Evolutionary conservation across 1,140 invertebrate genomes (phyloP), one percentile per base, ranked within the genome.

Genomic region (Parasteatoda tepidariorum): DNA sequence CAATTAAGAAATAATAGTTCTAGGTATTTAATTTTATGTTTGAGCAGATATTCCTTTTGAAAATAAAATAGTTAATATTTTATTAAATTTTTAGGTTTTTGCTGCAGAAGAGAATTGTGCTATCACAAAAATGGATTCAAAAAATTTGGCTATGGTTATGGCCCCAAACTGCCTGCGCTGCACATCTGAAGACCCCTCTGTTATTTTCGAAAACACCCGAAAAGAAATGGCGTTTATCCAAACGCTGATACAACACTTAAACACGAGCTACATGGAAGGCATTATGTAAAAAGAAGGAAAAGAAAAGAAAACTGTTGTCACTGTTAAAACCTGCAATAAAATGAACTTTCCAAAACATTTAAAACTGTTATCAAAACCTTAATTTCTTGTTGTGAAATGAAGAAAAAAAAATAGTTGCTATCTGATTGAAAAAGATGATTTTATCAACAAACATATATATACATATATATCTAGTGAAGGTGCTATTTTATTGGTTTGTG

Each of bases 211-310:
- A 88, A 98, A 99, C 90, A 97, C 97, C 41, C 92, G 97, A 62
- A 98, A 98, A 89, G 97, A 99, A 90, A 99, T 99, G 97, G 94
- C 95, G 84, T 98, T 99, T 89, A 94, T 99, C 88, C 93, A 96
- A 87, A 96, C 95, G 81, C 92, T 99, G 30, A 98, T 99, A 87
- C 94, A 96, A 87, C 93, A 96, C 89, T 91, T 98, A 88, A 96
- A 98, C 88, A 98, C 97, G 9, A 90, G 89, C 76, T 92, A 91
- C 87, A 92, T 93, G 90, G 91, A 92, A 85, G 92, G 91, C 5
- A 89, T 92, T 33, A 87, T 88, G 24, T 89, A 74, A 83, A 22
- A 28, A 61, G 33, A 33, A 11, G 55, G 31, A 70, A 70, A 33
- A 33, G 2, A n/a, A n/a, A n/a, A n/a, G 41, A 48, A 48, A 48